These are phyloP conservation scores for Lonchura striata DNA, from an alignment of 2,113 vertebrate genomes.

Conservation along the genomic window DNA sequence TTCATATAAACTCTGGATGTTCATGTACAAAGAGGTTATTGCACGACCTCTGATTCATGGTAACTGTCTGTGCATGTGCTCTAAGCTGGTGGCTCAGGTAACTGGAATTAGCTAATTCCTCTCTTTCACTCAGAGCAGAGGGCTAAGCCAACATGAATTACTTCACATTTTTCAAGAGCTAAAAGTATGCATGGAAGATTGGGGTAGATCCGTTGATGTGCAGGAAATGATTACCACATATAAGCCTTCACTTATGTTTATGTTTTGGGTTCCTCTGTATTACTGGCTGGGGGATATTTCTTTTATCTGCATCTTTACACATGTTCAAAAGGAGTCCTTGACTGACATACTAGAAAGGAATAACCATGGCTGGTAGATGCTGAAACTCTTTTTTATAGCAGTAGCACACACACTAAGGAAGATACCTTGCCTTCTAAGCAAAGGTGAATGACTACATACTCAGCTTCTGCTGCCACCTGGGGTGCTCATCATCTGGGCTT, in stretches of 20 bases:
- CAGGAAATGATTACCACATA: not conserved
- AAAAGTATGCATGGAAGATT: not conserved
- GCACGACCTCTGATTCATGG: not conserved
- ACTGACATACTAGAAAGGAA: not conserved
- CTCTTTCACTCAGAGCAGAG: not conserved
- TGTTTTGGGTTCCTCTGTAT: not conserved
- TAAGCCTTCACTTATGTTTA: not conserved
- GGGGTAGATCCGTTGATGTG: not conserved
- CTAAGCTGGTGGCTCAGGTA: not conserved
- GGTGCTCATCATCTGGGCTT: not conserved
- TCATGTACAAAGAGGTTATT: not conserved
- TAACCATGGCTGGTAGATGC: not conserved
- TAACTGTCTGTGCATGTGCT: slow-evolving; percentile 33
- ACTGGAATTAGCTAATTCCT: slow-evolving; percentile 47
- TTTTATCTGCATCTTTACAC: not conserved
- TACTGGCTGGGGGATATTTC: not conserved
- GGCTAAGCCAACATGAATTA: not conserved
- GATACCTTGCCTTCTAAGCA: not conserved
- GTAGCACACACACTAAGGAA: not conserved
- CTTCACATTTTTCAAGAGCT: not conserved
- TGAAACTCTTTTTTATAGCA: not conserved
- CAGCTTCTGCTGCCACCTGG: not conserved
- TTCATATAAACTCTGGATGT: slow-evolving; percentile 24
- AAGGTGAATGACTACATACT: not conserved
- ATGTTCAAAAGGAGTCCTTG: not conserved